Conservation (phyloP, 2,113 vertebrate species). For the Clupea harengus region DNA sequence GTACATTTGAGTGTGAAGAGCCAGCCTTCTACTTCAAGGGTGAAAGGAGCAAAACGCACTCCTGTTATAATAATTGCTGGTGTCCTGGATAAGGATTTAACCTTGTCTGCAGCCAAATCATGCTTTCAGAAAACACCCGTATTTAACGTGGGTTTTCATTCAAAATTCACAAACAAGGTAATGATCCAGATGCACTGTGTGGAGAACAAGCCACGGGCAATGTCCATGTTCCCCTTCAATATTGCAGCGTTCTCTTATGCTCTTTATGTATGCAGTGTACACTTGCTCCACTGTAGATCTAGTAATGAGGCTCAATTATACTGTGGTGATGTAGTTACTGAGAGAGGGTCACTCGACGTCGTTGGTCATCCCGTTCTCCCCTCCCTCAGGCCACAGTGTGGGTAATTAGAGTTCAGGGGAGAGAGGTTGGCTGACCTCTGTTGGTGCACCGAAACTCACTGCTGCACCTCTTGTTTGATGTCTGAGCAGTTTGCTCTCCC, state of each 20-base stretch:
- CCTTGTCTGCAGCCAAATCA: not conserved
- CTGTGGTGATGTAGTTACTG: constrained; percentile 64
- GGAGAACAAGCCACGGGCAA: not conserved
- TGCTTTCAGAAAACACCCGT: not conserved
- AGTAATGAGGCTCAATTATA: constrained; percentile 65
- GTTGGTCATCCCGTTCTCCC: constrained; percentile 48
- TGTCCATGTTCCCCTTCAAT: not conserved
- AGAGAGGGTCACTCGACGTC: constrained; percentile 47
- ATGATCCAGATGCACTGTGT: not conserved
- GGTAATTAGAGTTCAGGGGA: constrained; percentile 69
- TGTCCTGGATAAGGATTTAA: not conserved
- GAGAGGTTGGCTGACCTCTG: constrained; percentile 68
- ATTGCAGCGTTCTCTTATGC: not conserved
- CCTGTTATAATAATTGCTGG: constrained; percentile 8
- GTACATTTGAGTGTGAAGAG: constrained; percentile 41
- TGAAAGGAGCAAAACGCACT: constrained; percentile 30
- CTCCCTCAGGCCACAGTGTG: constrained; percentile 58
- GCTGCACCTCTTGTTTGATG: constrained; percentile 68
- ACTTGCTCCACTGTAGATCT: constrained; percentile 41
- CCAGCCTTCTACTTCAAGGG: constrained; percentile 39
- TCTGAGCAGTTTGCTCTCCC: constrained; percentile 60
- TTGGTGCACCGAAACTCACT: constrained; percentile 54
- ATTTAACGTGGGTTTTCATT: not conserved
- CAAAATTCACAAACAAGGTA: constrained; percentile 6
- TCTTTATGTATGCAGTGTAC: not conserved